Percentiles rank a stretch among this genome's conserved stretches.
These are phyloP conservation scores for Nemapogon koenigi DNA, from an alignment of 2,888 invertebrate species.

Conservation along the genomic window DNA sequence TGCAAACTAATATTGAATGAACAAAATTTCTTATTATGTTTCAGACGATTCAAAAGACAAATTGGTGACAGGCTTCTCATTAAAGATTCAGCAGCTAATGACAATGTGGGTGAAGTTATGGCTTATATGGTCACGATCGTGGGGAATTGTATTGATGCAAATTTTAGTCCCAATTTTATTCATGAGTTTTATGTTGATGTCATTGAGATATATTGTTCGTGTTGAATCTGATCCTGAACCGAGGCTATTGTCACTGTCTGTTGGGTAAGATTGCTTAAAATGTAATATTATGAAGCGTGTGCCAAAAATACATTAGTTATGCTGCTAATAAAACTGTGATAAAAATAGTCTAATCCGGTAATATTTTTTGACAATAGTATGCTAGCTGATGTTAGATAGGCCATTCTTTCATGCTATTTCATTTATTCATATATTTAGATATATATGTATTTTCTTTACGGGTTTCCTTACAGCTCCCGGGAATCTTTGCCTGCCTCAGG, in stretches of 20 bases:
- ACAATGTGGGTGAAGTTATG: slow-evolving; percentile 74
- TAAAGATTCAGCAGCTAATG: slow-evolving; percentile 64
- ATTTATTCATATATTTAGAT: no score
- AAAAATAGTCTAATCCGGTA: no score
- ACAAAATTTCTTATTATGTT: not conserved
- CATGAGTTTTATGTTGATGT: slow-evolving; percentile 67
- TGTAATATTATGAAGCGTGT: no score
- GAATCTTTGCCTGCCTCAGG: no score
- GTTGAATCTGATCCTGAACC: slow-evolving; percentile 53
- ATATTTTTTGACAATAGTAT: no score
- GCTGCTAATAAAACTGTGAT: no score
- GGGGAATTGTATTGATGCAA: slow-evolving; percentile 68
- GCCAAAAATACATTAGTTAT: no score
- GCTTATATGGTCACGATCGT: slow-evolving; percentile 71
- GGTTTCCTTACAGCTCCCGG: no score
- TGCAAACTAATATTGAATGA: no score
- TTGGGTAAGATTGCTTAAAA: slow-evolving; percentile 32
- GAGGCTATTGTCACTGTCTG: slow-evolving; percentile 52
- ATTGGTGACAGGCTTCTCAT: slow-evolving; percentile 22
- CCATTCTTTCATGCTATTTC: no score
- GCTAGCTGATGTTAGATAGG: no score
- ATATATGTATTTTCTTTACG: no score
- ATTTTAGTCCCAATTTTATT: slow-evolving; percentile 66
- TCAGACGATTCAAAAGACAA: slow-evolving; percentile 16
- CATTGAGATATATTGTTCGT: slow-evolving; percentile 31